These are phyloP conservation scores for Cygnus olor DNA, from an alignment of 2,797 vertebrate genomes.

Conservation along the genomic window DNA sequence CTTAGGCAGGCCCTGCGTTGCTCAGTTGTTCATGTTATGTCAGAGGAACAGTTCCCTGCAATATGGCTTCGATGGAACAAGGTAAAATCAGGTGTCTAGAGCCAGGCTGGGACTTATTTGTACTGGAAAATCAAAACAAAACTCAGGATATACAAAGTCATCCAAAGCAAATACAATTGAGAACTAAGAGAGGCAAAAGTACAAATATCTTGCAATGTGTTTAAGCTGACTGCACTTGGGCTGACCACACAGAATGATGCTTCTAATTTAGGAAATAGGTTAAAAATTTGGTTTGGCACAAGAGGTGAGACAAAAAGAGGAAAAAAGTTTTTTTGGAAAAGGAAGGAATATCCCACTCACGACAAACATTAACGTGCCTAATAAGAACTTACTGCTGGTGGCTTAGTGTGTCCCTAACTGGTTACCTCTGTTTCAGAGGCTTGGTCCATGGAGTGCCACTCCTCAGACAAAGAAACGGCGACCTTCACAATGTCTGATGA, in stretches of 20 bases:
- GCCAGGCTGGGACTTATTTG: neutral
- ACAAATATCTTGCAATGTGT: neutral
- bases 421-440: neutral
- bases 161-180: neutral
- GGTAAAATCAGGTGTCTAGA: neutral
- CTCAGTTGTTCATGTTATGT: neutral
- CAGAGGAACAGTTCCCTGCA: neutral
- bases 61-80: neutral
- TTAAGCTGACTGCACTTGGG: neutral
- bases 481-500: neutral
- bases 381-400: neutral
- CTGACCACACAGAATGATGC: fast-evolving
- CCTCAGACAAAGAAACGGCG: fast-evolving
- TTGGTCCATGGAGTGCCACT: neutral
- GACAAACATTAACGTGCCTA: neutral
- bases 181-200: neutral
- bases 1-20: neutral
- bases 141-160: neutral
- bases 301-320: neutral
- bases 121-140: neutral
- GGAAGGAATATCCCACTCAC: neutral
- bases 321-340: neutral
- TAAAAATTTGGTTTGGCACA: neutral
- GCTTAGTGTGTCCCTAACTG: neutral
- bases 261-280: neutral